Conservation (phyloP, 2,888 invertebrate genomes). For the Leucania comma region DNA sequence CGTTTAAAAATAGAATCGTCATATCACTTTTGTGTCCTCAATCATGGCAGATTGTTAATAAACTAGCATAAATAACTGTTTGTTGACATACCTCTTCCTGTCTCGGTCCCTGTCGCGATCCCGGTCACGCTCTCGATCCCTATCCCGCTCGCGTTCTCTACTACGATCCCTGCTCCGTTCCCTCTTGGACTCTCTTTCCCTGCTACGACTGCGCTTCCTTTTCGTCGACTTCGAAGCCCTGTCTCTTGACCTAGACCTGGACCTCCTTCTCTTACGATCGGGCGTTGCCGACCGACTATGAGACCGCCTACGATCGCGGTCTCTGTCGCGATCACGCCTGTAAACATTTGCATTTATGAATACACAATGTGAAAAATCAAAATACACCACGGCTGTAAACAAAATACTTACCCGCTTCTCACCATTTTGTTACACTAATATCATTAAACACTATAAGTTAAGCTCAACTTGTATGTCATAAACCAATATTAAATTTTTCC, state of each 20-base stretch:
- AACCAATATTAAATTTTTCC: slow-evolving; percentile 22
- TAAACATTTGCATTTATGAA: slow-evolving; percentile 50
- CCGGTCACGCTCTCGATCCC: slow-evolving; percentile 84
- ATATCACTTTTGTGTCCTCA: background rate
- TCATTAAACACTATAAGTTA: slow-evolving; percentile 52
- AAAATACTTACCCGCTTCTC: slow-evolving; percentile 82
- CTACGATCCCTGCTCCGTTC: slow-evolving; percentile 74
- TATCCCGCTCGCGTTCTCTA: slow-evolving; percentile 87
- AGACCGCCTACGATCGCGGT: slow-evolving; percentile 90
- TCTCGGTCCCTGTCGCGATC: slow-evolving; percentile 65
- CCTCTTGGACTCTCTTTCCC: slow-evolving; percentile 91
- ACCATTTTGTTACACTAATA: slow-evolving; percentile 73
- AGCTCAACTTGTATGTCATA: slow-evolving; percentile 28
- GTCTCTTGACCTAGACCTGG: slow-evolving; percentile 91
- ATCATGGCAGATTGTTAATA: background rate
- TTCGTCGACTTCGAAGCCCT: slow-evolving; percentile 91
- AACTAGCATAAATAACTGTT: background rate
- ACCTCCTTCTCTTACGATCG: slow-evolving; percentile 90
- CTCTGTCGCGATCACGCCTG: slow-evolving; percentile 86
- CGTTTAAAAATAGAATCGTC: slow-evolving; percentile 6
- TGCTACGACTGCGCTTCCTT: slow-evolving; percentile 92
- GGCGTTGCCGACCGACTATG: slow-evolving; percentile 91
- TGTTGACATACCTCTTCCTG: slow-evolving; percentile 55
- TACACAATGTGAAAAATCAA: slow-evolving; percentile 4
- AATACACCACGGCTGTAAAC: background rate